phyloP scores from a whole-genome alignment of 2,113 vertebrate genomes.

The Microcebus ravelobensis region DNA sequence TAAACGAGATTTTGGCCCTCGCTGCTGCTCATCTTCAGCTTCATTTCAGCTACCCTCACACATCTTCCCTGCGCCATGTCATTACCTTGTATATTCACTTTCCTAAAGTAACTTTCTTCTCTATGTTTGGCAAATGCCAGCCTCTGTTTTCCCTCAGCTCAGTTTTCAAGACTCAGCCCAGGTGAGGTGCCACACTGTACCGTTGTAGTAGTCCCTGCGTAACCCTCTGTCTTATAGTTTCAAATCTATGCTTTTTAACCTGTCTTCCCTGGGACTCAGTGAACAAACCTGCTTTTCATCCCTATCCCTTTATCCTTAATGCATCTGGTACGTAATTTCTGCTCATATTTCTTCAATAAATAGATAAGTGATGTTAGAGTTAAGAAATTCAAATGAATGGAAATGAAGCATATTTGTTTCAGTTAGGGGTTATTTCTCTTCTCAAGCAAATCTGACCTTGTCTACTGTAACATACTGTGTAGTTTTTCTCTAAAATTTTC shows the following conservation, averaged over 20 bases:
- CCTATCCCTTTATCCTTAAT: neutral
- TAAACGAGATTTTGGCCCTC: neutral
- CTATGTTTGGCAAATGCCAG: neutral
- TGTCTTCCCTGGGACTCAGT: neutral
- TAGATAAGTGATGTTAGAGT: conserved; percentile 18
- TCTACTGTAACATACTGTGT: neutral
- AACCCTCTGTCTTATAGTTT: neutral
- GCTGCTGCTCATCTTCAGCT: neutral
- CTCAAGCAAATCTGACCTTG: neutral
- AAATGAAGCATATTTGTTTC: neutral
- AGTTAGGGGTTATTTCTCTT: neutral
- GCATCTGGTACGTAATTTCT: neutral
- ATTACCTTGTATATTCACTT: neutral
- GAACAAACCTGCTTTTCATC: neutral
- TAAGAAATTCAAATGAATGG: neutral
- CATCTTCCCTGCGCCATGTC: neutral
- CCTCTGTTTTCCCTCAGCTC: neutral
- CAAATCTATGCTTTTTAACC: neutral
- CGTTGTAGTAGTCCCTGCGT: neutral
- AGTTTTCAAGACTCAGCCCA: neutral
- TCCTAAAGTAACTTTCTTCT: neutral
- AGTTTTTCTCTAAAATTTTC: conserved; percentile 45
- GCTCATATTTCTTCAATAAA: neutral
- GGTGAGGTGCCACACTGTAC: neutral
- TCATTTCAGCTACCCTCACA: neutral